Evolutionary conservation across 2,888 invertebrate species (phyloP), one percentile per base, ranked within the genome.

Genomic region (Drosophila neonasuta): DNA sequence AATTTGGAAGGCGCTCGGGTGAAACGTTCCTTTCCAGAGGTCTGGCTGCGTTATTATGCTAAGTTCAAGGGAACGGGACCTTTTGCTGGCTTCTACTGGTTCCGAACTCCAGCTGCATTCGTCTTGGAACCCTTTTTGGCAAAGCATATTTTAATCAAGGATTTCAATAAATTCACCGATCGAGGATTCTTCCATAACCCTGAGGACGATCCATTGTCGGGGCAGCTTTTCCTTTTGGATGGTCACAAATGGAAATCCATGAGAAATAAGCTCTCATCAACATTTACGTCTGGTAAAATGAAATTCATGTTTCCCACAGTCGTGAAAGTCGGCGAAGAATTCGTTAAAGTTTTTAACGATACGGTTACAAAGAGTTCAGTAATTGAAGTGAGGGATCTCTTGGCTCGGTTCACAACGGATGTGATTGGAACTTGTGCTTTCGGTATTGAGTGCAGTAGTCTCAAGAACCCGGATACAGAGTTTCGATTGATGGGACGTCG

Each of bases 261-360:
- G 68, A 80, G 92, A 11, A 72, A 88, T 4, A 91, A 92, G 41
- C 60, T 92, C 15, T 90, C 91, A 0, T 91, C 92, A 1, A 91
- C 91, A 0, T 92, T 92, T 67, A 91, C 92, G 0, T 90, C 91
- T 0, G 92, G 91, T 6, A 92, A 92, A 81, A 91, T 92, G 87
- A 92, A 91, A 74, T 82, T 76, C 30, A 91, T 92, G 91, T 91
- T 89, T 63, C 86, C 88, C 2, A 87, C 88, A 0, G 79, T 91
- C n/a, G 59, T 80, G 0, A 61, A 66, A 11, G 76, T 85, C 44
- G 69, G 63, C 0, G 49, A 77, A 2, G 80, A 79, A n/a, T 79
- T 86, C 34, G 62, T 58, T 6, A 49, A 74, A 0, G 78, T 78
- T 0, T 64, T 87, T 10, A 66, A 29, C 4, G 54, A 77, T 9